Base-by-base conservation (phyloP, 2,113 vertebrate genomes). In the Forbesichthys papilliferus region DNA sequence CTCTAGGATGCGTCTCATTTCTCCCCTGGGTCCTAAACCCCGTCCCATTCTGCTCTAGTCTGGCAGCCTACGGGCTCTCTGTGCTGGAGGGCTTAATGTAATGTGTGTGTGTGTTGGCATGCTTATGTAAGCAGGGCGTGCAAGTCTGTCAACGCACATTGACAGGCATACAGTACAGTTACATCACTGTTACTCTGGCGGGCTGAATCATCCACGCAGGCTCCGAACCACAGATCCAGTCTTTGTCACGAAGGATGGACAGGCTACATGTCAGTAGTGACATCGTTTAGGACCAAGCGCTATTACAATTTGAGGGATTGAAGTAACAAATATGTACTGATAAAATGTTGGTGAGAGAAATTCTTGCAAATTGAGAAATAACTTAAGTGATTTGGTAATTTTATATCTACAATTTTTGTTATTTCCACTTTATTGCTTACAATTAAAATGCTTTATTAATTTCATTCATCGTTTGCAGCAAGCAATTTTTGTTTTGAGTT, bases 101-200 rank as follows among this genome's bases (percentile, higher is more conserved):
- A 66, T 48, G 54, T 74, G 66, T 20, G 46, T 88, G 85, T 89
- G 86, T 89, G 87, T 84, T 64, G 77, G 84, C 61, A 49, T 70
- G 77, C 86, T 92, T 92, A 88, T 88, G 81, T 91, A 92, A 92
- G 87, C 70, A 67, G 71, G 79, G 84, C 81, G 81, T 78, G 68
- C 69, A 61, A 83, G 75, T 88, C 65, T 62, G 52, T 86, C 79
- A 75, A 64, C 81, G 82, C 83, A 74, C 80, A 80, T 84, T 85
- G 86, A 88, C 80, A 77, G 83, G 85, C 86, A 87, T 84, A 84
- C 72, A 86, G 86, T 84, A 84, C 72, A 86, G 86, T 88, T 89
- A 86, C 83, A 87, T 88, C 84, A 88, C 84, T 78, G 85, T 84
- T 88, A 73, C 87, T 87, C 79, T 74, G 54, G 13, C 60, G 34